Evolutionary conservation across 2,797 vertebrate genomes (phyloP).

Genomic region (Knipowitschia caucasica): DNA sequence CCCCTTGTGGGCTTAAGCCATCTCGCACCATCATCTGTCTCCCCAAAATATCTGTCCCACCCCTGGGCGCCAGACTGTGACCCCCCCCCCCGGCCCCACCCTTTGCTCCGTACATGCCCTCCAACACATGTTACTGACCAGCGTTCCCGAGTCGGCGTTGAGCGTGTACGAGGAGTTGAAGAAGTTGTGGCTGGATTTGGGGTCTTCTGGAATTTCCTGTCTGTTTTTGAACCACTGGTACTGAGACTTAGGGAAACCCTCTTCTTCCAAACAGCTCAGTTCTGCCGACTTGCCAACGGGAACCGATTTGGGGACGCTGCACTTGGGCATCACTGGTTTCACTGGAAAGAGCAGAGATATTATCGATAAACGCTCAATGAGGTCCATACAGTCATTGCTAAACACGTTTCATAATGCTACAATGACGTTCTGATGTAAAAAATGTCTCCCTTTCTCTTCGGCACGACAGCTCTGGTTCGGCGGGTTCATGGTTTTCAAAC

Average conservation of each 20-base stretch:
- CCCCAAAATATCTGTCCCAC: slow-evolving; percentile 77
- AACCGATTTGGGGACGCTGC: slow-evolving; percentile 89
- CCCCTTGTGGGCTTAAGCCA: slow-evolving; percentile 69
- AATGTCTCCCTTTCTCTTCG: slow-evolving; percentile 24
- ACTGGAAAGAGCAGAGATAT: slow-evolving; percentile 73
- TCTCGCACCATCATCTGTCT: slow-evolving; percentile 77
- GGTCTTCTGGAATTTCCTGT: slow-evolving; percentile 82
- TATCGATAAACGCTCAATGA: neutral
- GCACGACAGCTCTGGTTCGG: slow-evolving; percentile 22
- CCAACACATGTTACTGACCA: slow-evolving; percentile 80
- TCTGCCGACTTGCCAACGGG: slow-evolving; percentile 91
- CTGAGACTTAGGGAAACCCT: slow-evolving; percentile 88
- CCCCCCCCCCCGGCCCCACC: slow-evolving; percentile 58
- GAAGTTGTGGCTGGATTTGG: slow-evolving; percentile 80
- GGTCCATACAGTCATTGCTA: neutral
- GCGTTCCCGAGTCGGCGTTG: slow-evolving; percentile 81
- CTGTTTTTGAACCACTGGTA: slow-evolving; percentile 95
- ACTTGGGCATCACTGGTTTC: slow-evolving; percentile 88
- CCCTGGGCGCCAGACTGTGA: slow-evolving; percentile 61
- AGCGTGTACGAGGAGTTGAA: slow-evolving; percentile 89
- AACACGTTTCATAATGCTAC: slow-evolving; percentile 13
- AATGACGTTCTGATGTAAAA: slow-evolving; percentile 18
- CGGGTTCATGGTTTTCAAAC: slow-evolving; percentile 41
- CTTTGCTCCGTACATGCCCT: slow-evolving; percentile 45
- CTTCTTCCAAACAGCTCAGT: slow-evolving; percentile 86